Conservation (phyloP, 2,888 invertebrate species). For the Heliconius hortense region DNA sequence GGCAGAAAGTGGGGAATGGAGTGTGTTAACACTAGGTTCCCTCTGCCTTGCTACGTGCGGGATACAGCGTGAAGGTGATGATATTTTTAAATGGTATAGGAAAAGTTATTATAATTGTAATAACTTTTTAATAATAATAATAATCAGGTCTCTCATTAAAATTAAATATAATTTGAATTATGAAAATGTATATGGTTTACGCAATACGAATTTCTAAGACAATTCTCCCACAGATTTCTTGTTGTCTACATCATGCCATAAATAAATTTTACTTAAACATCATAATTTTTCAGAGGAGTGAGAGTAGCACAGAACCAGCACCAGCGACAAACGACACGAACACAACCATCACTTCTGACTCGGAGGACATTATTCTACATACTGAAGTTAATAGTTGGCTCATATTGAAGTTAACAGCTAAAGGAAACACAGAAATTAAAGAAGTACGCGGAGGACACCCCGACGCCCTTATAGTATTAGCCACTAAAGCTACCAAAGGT, state of each 20-base stretch:
- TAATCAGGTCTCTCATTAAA: background rate
- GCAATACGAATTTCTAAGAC: background rate
- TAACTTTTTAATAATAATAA: too few relatives aligned
- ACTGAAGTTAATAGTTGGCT: conserved; percentile 91
- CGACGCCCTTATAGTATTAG: conserved; percentile 97
- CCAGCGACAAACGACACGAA: conserved; percentile 47
- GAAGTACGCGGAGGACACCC: conserved; percentile 96
- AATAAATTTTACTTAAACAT: background rate
- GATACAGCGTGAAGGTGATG: too few relatives aligned
- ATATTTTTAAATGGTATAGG: background rate
- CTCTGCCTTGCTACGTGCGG: too few relatives aligned
- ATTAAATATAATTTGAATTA: background rate
- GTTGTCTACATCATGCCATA: background rate
- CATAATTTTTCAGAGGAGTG: conserved; percentile 58
- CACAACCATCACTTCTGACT: conserved; percentile 48
- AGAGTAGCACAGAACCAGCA: conserved; percentile 61
- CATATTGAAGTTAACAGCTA: conserved; percentile 89
- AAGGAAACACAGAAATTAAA: conserved; percentile 94
- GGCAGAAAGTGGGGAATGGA: too few relatives aligned
- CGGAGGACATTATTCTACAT: conserved; percentile 87
- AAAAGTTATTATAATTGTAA: background rate
- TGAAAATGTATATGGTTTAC: background rate
- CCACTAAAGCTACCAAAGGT: conserved; percentile 96
- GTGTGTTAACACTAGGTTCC: too few relatives aligned
- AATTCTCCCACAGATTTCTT: background rate